A percentile compares a stretch with the other conserved stretches of the same genome.
phyloP scores from a whole-genome alignment of 1,140 invertebrate genomes.

The Dreissena polymorpha region DNA sequence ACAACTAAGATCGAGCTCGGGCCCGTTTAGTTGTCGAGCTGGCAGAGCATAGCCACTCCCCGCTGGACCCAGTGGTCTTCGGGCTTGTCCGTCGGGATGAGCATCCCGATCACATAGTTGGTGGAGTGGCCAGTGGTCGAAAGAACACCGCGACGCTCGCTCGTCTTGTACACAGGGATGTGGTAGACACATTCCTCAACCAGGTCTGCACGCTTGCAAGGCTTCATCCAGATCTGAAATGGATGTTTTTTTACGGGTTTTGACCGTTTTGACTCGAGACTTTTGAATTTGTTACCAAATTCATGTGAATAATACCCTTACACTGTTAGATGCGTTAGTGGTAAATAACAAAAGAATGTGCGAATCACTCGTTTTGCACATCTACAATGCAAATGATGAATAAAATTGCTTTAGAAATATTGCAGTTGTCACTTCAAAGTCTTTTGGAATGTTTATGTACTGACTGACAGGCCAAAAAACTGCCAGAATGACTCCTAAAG shows the following conservation, averaged over 20 bases:
- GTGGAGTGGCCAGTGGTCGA: conserved; percentile 80
- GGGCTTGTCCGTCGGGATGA: conserved; percentile 75
- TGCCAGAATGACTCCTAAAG: too few relatives aligned
- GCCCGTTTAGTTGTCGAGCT: conserved; percentile 85
- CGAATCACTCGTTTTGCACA: neutral
- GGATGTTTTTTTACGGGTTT: too few relatives aligned
- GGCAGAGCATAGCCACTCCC: conserved; percentile 85
- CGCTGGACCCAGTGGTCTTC: conserved; percentile 78
- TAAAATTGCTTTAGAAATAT: neutral
- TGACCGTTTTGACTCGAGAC: too few relatives aligned
- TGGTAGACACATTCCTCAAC: conserved; percentile 82
- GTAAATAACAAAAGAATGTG: too few relatives aligned
- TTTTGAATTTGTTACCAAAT: too few relatives aligned
- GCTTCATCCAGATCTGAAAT: conserved; percentile 76
- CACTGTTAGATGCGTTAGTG: too few relatives aligned
- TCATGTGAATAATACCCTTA: too few relatives aligned
- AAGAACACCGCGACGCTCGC: conserved; percentile 83
- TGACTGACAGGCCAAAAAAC: too few relatives aligned
- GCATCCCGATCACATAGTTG: conserved; percentile 79
- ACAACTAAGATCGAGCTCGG: too few relatives aligned
- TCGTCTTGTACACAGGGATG: conserved; percentile 94
- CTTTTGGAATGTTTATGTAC: too few relatives aligned
- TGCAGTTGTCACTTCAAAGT: neutral
- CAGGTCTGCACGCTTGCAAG: conserved; percentile 74
- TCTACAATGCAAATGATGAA: neutral